Evolutionary conservation across 1,140 invertebrate species (phyloP).

Genomic region (Colletes latitarsis): DNA sequence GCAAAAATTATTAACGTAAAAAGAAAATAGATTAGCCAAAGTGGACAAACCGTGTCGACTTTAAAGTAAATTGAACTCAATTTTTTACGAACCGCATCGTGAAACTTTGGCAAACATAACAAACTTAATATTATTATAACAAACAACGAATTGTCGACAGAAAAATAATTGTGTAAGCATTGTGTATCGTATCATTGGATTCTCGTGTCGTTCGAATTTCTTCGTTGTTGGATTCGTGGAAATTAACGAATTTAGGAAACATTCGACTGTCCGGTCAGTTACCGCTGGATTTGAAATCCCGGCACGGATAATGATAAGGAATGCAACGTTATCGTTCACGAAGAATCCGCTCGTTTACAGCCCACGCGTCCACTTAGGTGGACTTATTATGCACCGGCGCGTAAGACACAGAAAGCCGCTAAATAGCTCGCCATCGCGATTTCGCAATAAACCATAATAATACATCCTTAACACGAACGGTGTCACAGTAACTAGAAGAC

Average conservation of each 20-base stretch:
- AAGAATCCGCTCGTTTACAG: conserved; percentile 57
- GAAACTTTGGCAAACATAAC: too few species aligned
- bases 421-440: conserved; percentile 49
- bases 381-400: conserved; percentile 42
- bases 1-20: too few species aligned
- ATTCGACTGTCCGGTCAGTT: conserved; percentile 26
- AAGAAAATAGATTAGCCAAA: too few species aligned
- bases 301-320: neutral
- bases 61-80: too few species aligned
- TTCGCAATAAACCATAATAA: conserved; percentile 31
- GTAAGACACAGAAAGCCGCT: conserved; percentile 26
- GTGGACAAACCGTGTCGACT: too few species aligned
- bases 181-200: neutral
- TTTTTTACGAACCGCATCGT: too few species aligned
- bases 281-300: conserved; percentile 47
- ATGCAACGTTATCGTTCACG: conserved; percentile 42
- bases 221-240: neutral
- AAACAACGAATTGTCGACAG: too few species aligned
- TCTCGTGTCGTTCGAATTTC: neutral
- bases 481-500: too few species aligned
- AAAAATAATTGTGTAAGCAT: too few species aligned
- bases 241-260: conserved; percentile 10
- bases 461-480: neutral
- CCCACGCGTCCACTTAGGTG: conserved; percentile 51
- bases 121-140: too few species aligned